Percentiles rank a stretch among this genome's conserved stretches.
Evolutionary conservation across 1,140 invertebrate genomes (phyloP).

Genomic region (Phymorhynchus buccinoides): DNA sequence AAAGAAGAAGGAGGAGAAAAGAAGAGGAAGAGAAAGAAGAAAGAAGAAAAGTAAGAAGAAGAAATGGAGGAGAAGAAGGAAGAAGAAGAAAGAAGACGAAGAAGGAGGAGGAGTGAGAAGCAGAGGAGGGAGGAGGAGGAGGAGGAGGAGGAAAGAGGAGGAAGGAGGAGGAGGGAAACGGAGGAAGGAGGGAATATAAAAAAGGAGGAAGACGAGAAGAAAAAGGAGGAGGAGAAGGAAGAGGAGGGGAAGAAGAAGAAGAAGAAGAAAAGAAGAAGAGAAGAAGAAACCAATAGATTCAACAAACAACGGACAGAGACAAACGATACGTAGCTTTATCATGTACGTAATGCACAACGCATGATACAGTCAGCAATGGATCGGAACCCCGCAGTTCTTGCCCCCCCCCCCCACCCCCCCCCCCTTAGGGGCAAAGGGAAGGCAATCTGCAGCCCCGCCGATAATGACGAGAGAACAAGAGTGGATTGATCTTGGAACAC

Average conservation of each 20-base stretch:
- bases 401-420: no score
- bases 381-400: no score
- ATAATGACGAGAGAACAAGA: no score
- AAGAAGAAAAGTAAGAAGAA: not conserved
- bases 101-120: not conserved
- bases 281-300: no score
- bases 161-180: not conserved
- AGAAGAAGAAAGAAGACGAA: not conserved
- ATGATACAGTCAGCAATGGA: no score
- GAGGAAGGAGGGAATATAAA: not conserved
- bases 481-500: no score
- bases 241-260: not conserved
- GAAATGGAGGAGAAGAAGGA: not conserved
- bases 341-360: no score
- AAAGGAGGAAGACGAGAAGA: not conserved
- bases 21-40: not conserved
- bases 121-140: not conserved
- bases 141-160: not conserved
- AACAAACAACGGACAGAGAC: no score
- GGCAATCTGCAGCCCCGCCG: no score
- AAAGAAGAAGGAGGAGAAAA: slow-evolving; percentile 54
- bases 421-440: no score
- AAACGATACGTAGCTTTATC: no score
- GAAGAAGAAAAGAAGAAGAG: not conserved
- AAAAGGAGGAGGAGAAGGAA: not conserved